Evolutionary conservation across 1,140 invertebrate species (phyloP), one percentile per base, ranked within the genome.

Genomic region (Nixonia krombeini): DNA sequence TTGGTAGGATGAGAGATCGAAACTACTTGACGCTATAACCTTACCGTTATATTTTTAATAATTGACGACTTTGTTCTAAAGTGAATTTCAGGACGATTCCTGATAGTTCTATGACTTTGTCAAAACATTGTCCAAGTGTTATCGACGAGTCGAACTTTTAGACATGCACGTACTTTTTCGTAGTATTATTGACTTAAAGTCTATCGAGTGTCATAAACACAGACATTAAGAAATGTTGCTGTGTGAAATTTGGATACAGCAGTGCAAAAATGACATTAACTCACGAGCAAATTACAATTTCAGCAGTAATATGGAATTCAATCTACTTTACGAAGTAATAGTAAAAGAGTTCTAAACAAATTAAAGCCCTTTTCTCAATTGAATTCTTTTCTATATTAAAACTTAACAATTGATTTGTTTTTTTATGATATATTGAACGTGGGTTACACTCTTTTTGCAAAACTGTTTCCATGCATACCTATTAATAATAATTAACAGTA

Each of bases 1-100:
- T 66, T 73, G 50, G 64, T 75, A 71, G 63, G 66, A 68, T 52
- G 41, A 72, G 56, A 70, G 68, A 74, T 79, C 65, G 63, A 63
- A 51, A 51, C 47, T 53, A 58, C 29, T 42, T 42, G 12, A 23
- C 28, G 29, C 25, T 21, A 51, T 51, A 61, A 51, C 21, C 51
- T 57, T 69, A 61, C 29, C 57, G 56, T 81, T 82, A 75, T 70
- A 80, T 41, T 77, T 63, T 59, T 83, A 82, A 79, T 84, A 84
- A 84, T 84, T 84, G 82, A 84, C 82, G 51, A 72, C 51, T 79
- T 78, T 78, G 59, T 79, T 83, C 74, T 59, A 55, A 49, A n/a
- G 35, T 28, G 37, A 23, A 53, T 49, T 62, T 38, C 25, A 26
- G 25, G 25, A 26, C 9, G 25, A 26, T 26, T 26, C 25, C 25